Evolutionary conservation across 2,797 vertebrate genomes (phyloP), one percentile per base, ranked within the genome.

Genomic region (Pempheris klunzingeri): DNA sequence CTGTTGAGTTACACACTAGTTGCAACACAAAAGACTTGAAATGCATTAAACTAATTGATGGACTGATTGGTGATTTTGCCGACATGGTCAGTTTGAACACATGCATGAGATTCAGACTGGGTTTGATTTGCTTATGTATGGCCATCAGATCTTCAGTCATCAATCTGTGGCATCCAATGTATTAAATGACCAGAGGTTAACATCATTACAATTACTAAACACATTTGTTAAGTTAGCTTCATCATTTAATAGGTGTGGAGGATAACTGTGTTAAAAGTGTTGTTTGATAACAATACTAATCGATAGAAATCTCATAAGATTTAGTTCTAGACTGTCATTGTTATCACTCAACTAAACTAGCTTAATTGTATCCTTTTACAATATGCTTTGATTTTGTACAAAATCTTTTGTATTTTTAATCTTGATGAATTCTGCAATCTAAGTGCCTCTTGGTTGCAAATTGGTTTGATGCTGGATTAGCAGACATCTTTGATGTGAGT

Each of bases 61-160:
- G n/a, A n/a, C n/a, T n/a, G n/a, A n/a, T n/a, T n/a, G n/a, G 49
- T 14, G 26, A 39, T 28, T 39, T 20, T 22, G 22, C 41, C 26
- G 49, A 53, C 30, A 46, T 53, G 41, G 9, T 2, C 64, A 17
- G 39, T 44, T 17, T 18, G 30, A n/a, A 69, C 39, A 24, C 46
- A 64, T 49, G 34, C n/a, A n/a, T n/a, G n/a, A n/a, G n/a, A n/a
- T n/a, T n/a, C n/a, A 20, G 50, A 38, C 17, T 2, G 34, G 10
- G 9, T 52, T 52, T 43, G 26, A 50, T 62, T 43, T 43, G 36
- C 52, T 5, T 54, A 44, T 62, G 10, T 18, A 47, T 26, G 28
- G 44, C 14, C 41, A 54, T 64, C 46, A 52, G 38, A 36, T 60
- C 55, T 47, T 46, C 24, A 26, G 18, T 61, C 39, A 20, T 53